A percentile compares a stretch with the other conserved stretches of the same genome.
Conservation (phyloP, 2,113 vertebrate genomes). For the Rhinogobius similis region DNA sequence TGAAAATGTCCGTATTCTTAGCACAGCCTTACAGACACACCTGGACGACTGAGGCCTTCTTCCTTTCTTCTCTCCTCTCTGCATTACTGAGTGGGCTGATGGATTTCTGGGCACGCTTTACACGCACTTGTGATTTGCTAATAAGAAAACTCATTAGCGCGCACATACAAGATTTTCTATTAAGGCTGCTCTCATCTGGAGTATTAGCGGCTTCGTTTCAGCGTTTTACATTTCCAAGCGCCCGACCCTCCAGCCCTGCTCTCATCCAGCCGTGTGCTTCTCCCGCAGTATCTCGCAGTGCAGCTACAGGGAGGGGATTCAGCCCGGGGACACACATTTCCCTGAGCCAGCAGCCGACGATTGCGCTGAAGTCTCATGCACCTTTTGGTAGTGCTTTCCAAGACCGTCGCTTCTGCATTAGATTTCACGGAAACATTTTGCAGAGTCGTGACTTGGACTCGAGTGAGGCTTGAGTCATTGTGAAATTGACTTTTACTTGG, state of each 20-base stretch:
- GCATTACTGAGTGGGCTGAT: constrained; percentile 39
- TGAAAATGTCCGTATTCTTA: constrained; percentile 18
- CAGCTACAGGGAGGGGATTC: constrained; percentile 48
- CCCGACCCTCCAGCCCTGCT: constrained; percentile 15
- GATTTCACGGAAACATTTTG: constrained; percentile 13
- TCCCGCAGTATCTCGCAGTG: constrained; percentile 43
- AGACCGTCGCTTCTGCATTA: constrained; percentile 15
- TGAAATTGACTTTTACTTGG: too few species aligned
- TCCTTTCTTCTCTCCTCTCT: too few species aligned
- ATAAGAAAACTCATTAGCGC: constrained; percentile 50
- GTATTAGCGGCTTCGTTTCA: constrained; percentile 32
- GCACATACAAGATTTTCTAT: constrained; percentile 25
- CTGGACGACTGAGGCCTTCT: constrained; percentile 2
- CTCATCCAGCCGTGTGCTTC: constrained; percentile 20
- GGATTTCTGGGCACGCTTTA: constrained; percentile 34
- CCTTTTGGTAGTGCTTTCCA: constrained; percentile 43
- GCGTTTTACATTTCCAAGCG: not conserved
- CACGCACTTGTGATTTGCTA: constrained; percentile 26
- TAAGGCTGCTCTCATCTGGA: constrained; percentile 29
- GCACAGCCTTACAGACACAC: constrained; percentile 29
- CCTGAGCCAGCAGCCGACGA: constrained; percentile 60
- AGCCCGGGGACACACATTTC: constrained; percentile 58
- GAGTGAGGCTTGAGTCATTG: too few species aligned
- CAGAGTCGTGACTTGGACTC: too few species aligned
- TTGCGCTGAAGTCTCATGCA: constrained; percentile 58